Evolutionary conservation across 1,140 invertebrate genomes (phyloP), one percentile per base, ranked within the genome.

Genomic region (Callitettix versicolor): DNA sequence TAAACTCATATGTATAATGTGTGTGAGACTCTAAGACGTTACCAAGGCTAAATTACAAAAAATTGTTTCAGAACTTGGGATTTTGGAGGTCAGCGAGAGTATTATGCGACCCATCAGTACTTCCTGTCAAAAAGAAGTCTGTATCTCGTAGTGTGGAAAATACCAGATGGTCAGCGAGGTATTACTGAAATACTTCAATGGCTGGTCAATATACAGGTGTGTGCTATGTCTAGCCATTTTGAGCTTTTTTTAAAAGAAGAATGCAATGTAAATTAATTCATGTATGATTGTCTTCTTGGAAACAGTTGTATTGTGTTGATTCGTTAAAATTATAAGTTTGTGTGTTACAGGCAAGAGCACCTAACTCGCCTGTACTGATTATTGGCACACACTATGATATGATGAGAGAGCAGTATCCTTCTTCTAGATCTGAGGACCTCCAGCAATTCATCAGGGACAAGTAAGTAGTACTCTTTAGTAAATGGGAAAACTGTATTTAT

Each of bases 51-150:
- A n/a, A n/a, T n/a, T n/a, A n/a, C n/a, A n/a, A n/a, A n/a, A n/a
- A n/a, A n/a, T n/a, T n/a, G n/a, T n/a, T n/a, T n/a, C 56, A 71
- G 94, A 53, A 98, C 95, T 0, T 99, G 96, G 95, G 96, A 99
- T 71, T 99, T 99, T 76, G 95, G 94, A n/a, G 95, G 95, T 0
- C 94, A 97, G 73, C 82, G 84, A 64, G 93, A 96, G 73, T 81
- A 95, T 67, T 98, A 98, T 67, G 90, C 95, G 0, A 98, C 95
- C 1, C 95, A 98, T 76, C 94, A 98, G 65, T 99, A 98, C 69
- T 99, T 99, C 68, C 72, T 99, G 12, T 96, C 94, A 0, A 92
- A 94, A 59, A 75, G 96, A 30, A 96, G 95, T 56, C 71, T 99
- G 0, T 98, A 98, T 66, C 73, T 99, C 12, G 95, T 98, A 3